phyloP scores from a whole-genome alignment of 2,888 invertebrate genomes.

The Netelia fuscicornis region DNA sequence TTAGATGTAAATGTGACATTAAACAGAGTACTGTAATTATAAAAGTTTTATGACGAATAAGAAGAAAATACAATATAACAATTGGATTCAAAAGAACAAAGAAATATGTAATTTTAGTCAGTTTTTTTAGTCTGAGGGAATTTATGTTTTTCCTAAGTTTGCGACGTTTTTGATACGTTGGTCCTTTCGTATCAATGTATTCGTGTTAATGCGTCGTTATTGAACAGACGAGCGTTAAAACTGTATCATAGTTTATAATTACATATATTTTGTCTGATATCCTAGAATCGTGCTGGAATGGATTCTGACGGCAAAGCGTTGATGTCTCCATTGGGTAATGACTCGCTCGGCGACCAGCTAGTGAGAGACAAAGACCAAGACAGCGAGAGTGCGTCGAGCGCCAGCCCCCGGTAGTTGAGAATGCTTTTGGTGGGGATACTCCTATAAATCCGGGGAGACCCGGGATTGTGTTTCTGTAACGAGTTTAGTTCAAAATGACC shows the following conservation, averaged over 20 bases:
- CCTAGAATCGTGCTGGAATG: background rate
- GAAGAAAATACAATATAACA: background rate
- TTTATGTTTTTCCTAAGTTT: background rate
- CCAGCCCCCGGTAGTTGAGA: background rate
- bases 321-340: background rate
- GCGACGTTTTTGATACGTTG: background rate
- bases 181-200: background rate
- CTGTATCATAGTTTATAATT: background rate
- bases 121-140: background rate
- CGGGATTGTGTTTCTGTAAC: slow-evolving; percentile 28
- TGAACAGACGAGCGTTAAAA: background rate
- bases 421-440: slow-evolving; percentile 4
- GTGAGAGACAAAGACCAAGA: background rate
- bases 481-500: slow-evolving; percentile 18
- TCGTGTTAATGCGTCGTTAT: background rate
- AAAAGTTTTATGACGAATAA: background rate
- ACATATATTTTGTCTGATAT: background rate
- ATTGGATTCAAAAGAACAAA: background rate
- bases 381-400: background rate
- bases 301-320: background rate
- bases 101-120: background rate
- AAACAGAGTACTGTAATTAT: background rate
- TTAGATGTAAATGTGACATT: background rate
- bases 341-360: background rate
- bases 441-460: slow-evolving; percentile 33